Percentiles rank a stretch among this genome's conserved stretches.
phyloP scores from a whole-genome alignment of 2,113 vertebrate species.

The Cettia cetti region DNA sequence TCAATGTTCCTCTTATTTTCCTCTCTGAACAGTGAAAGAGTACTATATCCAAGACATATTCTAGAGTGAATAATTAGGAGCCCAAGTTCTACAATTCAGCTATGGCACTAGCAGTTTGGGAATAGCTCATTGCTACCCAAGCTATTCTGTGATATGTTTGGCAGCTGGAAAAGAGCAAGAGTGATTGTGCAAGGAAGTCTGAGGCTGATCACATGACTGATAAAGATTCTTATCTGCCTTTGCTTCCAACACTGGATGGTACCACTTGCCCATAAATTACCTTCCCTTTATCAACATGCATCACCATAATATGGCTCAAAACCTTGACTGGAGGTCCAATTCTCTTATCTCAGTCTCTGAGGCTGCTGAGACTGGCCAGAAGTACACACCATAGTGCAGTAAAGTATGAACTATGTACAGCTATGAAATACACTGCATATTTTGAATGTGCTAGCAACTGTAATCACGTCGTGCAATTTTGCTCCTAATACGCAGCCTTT shows the following conservation, averaged over 20 bases:
- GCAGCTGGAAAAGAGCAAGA: background rate
- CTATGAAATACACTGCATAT: background rate
- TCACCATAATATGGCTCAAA: background rate
- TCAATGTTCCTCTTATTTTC: background rate
- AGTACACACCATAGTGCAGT: fast-evolving
- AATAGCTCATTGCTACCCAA: background rate
- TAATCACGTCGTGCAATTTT: background rate
- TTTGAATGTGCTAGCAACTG: background rate
- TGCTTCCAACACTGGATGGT: background rate
- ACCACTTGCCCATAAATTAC: background rate
- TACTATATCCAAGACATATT: background rate
- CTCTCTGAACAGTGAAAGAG: background rate
- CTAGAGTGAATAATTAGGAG: background rate
- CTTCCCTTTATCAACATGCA: background rate
- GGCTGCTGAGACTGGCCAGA: background rate
- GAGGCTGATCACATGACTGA: background rate
- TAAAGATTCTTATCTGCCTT: conserved; percentile 1
- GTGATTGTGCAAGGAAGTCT: background rate
- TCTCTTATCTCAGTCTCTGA: background rate
- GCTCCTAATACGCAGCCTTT: background rate
- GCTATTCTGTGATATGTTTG: background rate
- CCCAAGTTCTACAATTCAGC: background rate
- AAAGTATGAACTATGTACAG: background rate
- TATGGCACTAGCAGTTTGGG: background rate
- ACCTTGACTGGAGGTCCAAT: background rate